Percentiles rank a stretch among this genome's conserved stretches.
These are phyloP conservation scores for Phalacrocorax pelagicus DNA, from an alignment of 2,113 vertebrate species.

Conservation along the genomic window DNA sequence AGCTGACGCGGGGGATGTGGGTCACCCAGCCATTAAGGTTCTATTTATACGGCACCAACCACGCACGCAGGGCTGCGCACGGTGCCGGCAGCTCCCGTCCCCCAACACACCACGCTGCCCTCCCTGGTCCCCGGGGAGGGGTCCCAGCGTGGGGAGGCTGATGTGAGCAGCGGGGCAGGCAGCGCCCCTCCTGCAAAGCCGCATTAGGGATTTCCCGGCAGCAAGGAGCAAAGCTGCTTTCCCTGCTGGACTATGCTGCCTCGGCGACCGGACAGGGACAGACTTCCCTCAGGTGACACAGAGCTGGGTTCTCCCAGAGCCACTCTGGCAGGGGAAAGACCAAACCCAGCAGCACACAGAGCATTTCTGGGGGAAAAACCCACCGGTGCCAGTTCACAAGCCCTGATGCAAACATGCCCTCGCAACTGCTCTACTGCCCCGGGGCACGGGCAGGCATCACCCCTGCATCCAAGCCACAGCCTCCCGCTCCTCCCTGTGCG, in stretches of 20 bases:
- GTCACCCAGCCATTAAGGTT: slow-evolving; percentile 53
- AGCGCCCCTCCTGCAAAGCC: neutral
- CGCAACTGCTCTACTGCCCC: fast-evolving
- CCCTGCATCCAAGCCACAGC: neutral
- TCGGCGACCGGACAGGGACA: neutral
- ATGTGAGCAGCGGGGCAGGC: neutral
- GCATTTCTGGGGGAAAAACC: neutral
- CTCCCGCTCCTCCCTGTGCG: neutral
- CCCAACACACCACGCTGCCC: neutral
- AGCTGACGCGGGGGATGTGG: slow-evolving; percentile 16
- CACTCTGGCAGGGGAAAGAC: neutral
- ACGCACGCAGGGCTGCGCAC: neutral
- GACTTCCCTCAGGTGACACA: fast-evolving
- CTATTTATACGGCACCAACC: slow-evolving; percentile 32
- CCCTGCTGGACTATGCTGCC: neutral
- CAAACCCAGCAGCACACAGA: neutral
- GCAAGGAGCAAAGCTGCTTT: neutral
- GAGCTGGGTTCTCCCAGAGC: neutral
- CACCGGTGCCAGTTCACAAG: fast-evolving
- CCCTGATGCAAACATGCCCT: neutral
- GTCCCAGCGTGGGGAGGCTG: neutral
- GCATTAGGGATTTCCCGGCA: neutral
- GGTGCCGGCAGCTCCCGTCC: neutral
- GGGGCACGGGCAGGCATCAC: fast-evolving
- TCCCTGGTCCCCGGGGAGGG: neutral